phyloP scores from a whole-genome alignment of 53 echinoderm and acorn worm genomes.

The Echinometra lucunter region DNA sequence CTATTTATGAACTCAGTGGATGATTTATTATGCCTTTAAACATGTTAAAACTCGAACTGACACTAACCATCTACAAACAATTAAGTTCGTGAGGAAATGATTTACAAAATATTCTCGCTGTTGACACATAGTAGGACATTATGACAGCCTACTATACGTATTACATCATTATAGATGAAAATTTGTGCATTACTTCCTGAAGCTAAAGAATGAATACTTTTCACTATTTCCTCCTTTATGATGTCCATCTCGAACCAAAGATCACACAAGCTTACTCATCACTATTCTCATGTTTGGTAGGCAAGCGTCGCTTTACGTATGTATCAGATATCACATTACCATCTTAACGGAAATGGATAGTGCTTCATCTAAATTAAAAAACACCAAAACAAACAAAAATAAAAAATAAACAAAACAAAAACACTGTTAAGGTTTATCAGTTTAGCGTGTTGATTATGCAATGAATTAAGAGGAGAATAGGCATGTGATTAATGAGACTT shows the following conservation, averaged over 20 bases:
- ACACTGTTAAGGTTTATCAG: too few relatives aligned
- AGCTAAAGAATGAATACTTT: neutral
- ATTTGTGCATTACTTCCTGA: neutral
- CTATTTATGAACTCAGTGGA: too few relatives aligned
- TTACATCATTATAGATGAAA: neutral
- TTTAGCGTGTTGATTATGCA: neutral
- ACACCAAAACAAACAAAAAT: too few relatives aligned
- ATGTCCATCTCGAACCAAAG: neutral
- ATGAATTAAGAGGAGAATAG: neutral
- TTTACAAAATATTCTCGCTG: neutral
- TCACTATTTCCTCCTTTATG: neutral
- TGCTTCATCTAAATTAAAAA: too few relatives aligned
- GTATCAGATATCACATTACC: neutral
- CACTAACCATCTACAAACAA: too few relatives aligned
- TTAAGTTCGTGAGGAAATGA: neutral
- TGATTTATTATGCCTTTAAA: too few relatives aligned
- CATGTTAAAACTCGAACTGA: too few relatives aligned
- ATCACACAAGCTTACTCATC: neutral
- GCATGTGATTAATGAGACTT: neutral
- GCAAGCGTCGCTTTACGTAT: neutral
- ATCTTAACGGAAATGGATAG: too few relatives aligned
- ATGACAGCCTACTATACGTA: neutral
- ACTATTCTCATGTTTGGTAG: neutral
- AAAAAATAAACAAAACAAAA: too few relatives aligned
- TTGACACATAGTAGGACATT: neutral